Percentiles rank a stretch among this genome's conserved stretches.
These are phyloP conservation scores for Serilophus lunatus DNA, from an alignment of 2,113 vertebrate species.

Conservation along the genomic window DNA sequence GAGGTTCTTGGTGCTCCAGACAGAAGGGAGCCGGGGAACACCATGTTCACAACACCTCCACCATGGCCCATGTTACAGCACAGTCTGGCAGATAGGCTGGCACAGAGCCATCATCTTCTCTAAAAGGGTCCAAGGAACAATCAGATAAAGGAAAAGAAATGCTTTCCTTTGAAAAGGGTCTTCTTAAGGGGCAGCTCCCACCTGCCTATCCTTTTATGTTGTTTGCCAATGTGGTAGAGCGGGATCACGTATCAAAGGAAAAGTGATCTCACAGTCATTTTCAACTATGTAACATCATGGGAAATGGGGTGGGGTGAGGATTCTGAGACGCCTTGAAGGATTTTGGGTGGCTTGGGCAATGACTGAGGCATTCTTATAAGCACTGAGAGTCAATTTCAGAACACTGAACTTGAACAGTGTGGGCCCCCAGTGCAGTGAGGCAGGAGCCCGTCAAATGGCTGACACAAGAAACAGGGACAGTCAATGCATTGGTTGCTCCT, in stretches of 20 bases:
- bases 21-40: not conserved
- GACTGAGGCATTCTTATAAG: not conserved
- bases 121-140: not conserved
- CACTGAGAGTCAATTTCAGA: not conserved
- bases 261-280: not conserved
- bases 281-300: not conserved
- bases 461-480: not conserved
- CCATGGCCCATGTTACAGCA: not conserved
- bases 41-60: not conserved
- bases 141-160: not conserved
- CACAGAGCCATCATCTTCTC: not conserved
- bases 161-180: not conserved
- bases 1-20: not conserved
- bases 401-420: not conserved
- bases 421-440: not conserved
- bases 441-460: not conserved
- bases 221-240: not conserved
- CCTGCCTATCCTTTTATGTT: not conserved
- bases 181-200: not conserved
- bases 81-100: not conserved
- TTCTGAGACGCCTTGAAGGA: not conserved
- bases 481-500: not conserved
- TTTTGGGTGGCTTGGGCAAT: not conserved
- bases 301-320: not conserved
- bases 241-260: rapidly evolving